These are phyloP conservation scores for Trypoxylon attenuatum DNA, from an alignment of 2,888 invertebrate genomes.

Conservation along the genomic window DNA sequence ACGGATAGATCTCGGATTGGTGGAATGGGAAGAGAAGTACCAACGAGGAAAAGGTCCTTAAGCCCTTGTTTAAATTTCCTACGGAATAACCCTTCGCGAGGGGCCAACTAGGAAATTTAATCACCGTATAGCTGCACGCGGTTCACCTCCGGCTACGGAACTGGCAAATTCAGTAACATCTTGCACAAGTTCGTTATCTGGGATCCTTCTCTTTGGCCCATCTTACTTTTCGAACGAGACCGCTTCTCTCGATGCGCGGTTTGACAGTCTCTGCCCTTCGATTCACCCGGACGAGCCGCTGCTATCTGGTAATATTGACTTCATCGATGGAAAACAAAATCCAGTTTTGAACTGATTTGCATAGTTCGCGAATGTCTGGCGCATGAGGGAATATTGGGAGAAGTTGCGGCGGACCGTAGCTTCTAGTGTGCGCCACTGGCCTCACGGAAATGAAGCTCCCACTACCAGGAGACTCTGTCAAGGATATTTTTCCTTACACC, in stretches of 20 bases:
- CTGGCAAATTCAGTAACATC: constrained; percentile 59
- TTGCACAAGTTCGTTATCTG: constrained; percentile 59
- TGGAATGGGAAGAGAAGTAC: background rate
- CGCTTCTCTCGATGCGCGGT: background rate
- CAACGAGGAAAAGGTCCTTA: constrained; percentile 31
- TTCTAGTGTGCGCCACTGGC: no score
- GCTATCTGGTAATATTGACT: constrained; percentile 59
- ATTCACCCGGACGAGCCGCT: constrained; percentile 39
- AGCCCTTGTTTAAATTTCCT: constrained; percentile 54
- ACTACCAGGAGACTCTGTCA: no score
- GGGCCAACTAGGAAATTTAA: constrained; percentile 56
- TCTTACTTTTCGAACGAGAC: no score
- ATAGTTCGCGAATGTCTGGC: constrained; percentile 28
- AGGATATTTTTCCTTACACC: no score
- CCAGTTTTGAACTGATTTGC: constrained; percentile 55
- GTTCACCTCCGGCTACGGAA: constrained; percentile 50
- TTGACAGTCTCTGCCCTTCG: constrained; percentile 1
- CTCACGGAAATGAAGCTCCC: no score
- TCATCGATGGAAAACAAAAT: constrained; percentile 61
- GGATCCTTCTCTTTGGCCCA: constrained; percentile 13
- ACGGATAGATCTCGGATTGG: constrained; percentile 3
- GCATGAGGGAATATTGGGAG: constrained; percentile 15
- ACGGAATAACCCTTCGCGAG: constrained; percentile 49
- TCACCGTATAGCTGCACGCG: constrained; percentile 51
- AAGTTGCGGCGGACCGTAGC: no score